Percentiles rank a stretch among this genome's conserved stretches.
Conservation (phyloP, 2,888 invertebrate species). For the Melinaea marsaeus region DNA sequence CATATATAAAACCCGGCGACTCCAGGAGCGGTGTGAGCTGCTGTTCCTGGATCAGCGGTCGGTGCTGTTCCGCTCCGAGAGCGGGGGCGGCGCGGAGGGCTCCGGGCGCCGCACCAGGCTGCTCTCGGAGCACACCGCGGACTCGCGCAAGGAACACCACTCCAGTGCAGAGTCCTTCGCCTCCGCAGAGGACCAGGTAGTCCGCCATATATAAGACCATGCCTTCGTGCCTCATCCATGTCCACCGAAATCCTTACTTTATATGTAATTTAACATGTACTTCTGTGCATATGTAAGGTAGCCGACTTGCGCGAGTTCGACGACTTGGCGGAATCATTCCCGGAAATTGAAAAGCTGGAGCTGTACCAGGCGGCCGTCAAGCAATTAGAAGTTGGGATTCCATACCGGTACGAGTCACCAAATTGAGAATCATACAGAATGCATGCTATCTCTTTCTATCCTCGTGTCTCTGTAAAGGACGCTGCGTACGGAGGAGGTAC, state of each 20-base stretch:
- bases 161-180: constrained; percentile 97
- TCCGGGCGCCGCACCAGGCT: constrained; percentile 52
- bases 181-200: constrained; percentile 93
- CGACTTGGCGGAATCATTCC: constrained; percentile 85
- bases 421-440: background rate
- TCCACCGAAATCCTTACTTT: too few species aligned
- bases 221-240: too few species aligned
- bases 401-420: constrained; percentile 73
- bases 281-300: constrained; percentile 73
- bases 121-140: constrained; percentile 66
- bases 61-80: constrained; percentile 88
- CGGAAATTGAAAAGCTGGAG: constrained; percentile 88
- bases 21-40: constrained; percentile 90
- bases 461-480: constrained; percentile 64
- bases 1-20: too few species aligned
- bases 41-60: constrained; percentile 93
- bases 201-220: too few species aligned
- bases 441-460: background rate
- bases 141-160: constrained; percentile 79
- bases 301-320: constrained; percentile 94
- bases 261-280: too few species aligned
- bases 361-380: constrained; percentile 91
- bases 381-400: constrained; percentile 88
- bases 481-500: constrained; percentile 90
- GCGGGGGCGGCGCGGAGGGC: constrained; percentile 73